A percentile compares a stretch with the other conserved stretches of the same genome.
Conservation (phyloP, 2,888 invertebrate genomes). For the Tanytarsus gracilentus region DNA sequence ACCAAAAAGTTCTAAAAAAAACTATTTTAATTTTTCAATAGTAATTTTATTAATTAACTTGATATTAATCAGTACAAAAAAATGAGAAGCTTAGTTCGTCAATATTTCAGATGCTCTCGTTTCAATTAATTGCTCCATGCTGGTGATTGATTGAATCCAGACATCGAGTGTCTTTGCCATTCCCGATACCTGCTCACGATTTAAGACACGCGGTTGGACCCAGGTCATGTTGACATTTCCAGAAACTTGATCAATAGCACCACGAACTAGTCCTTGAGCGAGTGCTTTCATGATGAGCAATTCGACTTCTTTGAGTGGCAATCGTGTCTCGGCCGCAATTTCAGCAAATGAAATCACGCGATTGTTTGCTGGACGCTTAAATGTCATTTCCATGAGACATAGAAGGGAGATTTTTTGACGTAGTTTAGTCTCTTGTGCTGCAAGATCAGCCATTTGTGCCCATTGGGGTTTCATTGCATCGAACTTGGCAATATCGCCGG, state of each 20-base stretch:
- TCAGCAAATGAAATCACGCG: slow-evolving; percentile 81
- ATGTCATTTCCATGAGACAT: slow-evolving; percentile 98
- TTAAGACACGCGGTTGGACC: slow-evolving; percentile 72
- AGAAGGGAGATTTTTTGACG: slow-evolving; percentile 89
- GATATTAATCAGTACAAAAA: no score
- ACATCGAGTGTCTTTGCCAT: slow-evolving; percentile 42
- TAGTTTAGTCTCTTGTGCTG: slow-evolving; percentile 68
- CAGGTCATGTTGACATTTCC: slow-evolving; percentile 60
- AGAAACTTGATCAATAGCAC: slow-evolving; percentile 87
- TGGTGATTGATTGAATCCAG: slow-evolving; percentile 43
- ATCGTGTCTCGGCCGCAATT: slow-evolving; percentile 75
- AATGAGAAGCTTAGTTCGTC: slow-evolving; percentile 40
- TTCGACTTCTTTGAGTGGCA: slow-evolving; percentile 82
- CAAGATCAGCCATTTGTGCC: slow-evolving; percentile 73
- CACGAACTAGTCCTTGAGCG: slow-evolving; percentile 85
- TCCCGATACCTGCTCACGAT: slow-evolving; percentile 43
- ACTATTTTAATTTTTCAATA: neutral
- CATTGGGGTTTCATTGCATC: slow-evolving; percentile 64
- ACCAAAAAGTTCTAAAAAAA: neutral
- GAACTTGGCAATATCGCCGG: slow-evolving; percentile 70
- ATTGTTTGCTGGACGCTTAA: slow-evolving; percentile 82
- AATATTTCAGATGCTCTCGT: slow-evolving; percentile 43
- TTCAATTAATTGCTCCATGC: slow-evolving; percentile 44
- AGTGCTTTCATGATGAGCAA: slow-evolving; percentile 95
- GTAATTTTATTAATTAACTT: neutral